Evolutionary conservation across 2,888 invertebrate genomes (phyloP), one percentile per base, ranked within the genome.

Genomic region (Lepidochrysops patricia): DNA sequence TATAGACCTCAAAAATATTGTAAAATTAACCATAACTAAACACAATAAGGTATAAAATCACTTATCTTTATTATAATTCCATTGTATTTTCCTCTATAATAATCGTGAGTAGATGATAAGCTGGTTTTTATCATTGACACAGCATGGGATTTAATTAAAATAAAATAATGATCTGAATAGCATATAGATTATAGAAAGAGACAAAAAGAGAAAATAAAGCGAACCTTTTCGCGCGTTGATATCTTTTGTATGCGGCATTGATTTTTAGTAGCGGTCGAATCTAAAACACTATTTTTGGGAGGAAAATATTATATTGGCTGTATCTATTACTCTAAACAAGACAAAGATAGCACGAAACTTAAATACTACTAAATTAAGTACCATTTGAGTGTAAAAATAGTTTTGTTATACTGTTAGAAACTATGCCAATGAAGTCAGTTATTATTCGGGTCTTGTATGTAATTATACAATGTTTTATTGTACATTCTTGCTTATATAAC

Each of bases 161-260:
- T 52, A 3, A 13, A 26, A 15, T 27, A 43, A 19, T 43, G 19
- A 19, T 43, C 29, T 29, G 7, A 1, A 43, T 19, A 5, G 2
- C 25, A 50, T 26, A 50, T 13, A 13, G 29, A 29, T n/a, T n/a
- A n/a, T n/a, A n/a, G n/a, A n/a, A 12, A 23, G 19, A 23, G 43
- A 43, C 29, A 43, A 43, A 43, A 43, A 12, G 1, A 4, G 13
- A 37, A 15, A 37, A 15, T 13, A n/a, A n/a, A n/a, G 2, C 37
- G 15, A 43, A 19, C 15, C 37, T 43, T 19, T 19, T 23, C 12
- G 19, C 43, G 43, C 77, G 76, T 76, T 77, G 78, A 77, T 68
- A 71, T 77, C 76, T 77, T 77, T 77, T 75, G 67, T 75, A 74
- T 62, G 57, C n/a, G 19, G 5, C 23, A 26, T 25, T 35, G 9